Evolutionary conservation across 1,140 invertebrate genomes (phyloP), one percentile per base, ranked within the genome.

Genomic region (Trachelipus rathkii): DNA sequence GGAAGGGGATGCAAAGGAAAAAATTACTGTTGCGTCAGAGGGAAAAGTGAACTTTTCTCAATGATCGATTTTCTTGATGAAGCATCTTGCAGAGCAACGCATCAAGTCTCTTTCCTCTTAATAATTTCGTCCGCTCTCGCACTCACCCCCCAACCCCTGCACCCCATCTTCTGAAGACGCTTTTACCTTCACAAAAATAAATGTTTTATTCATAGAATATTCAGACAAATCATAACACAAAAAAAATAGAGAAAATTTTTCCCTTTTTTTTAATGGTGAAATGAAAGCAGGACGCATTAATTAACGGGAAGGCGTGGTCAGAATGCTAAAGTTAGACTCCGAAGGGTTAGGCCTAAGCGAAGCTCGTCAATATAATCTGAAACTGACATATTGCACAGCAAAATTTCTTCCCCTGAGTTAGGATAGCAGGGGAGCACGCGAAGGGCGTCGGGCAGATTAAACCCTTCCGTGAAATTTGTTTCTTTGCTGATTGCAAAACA

Each of bases 1-100:
- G n/a, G n/a, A n/a, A n/a, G n/a, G n/a, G n/a, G n/a, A n/a, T n/a
- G 33, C 2, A 60, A 19, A 60, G 50, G 50, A 60, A 19, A 60
- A 60, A 15, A n/a, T n/a, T 60, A 60, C 50, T 60, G 50, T 60
- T 60, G 50, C 50, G 50, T 60, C 50, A 60, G 50, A 60, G 50
- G 50, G 50, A 60, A 60, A 60, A 60, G 50, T 19, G 50, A 60
- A 60, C 50, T 60, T 60, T 60, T 8, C 50, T 60, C 50, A 60
- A 60, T 60, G 50, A 60, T 60, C 50, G 50, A 60, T 60, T 60
- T 60, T 60, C 50, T 60, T 60, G n/a, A 60, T 60, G 50, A 60
- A 60, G 50, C 50, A 60, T 60, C 50, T n/a, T 60, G 50, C 50
- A 60, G 50, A 19, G 50, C 50, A 60, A 60, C 50, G 50, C 50